Conservation (phyloP, 2,888 invertebrate species). For the Coelogynopora nodosa region DNA sequence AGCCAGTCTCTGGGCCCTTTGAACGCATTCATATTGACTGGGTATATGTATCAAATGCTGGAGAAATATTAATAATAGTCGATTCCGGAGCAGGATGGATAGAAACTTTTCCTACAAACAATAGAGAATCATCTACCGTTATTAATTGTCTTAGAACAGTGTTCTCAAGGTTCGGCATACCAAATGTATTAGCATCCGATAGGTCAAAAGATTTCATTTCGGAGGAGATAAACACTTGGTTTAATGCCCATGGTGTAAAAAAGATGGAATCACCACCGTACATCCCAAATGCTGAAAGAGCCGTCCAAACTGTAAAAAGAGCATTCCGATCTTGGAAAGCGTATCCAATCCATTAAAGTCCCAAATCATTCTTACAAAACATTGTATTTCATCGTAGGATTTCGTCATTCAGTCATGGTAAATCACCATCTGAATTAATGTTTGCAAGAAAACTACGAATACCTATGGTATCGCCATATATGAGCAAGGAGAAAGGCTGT, state of each 20-base stretch:
- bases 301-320: constrained; percentile 17
- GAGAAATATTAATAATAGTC: constrained; percentile 34
- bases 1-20: constrained; percentile 2
- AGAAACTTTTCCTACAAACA: constrained; percentile 12
- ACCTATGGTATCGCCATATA: constrained; percentile 13
- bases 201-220: constrained; percentile 1
- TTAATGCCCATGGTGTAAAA: neutral
- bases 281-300: constrained; percentile 17
- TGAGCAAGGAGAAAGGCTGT: constrained; percentile 6
- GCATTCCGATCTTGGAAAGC: constrained; percentile 33
- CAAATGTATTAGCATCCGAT: constrained; percentile 32
- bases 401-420: constrained; percentile 18
- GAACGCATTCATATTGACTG: constrained; percentile 8
- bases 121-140: constrained; percentile 18
- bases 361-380: constrained; percentile 29
- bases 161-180: constrained; percentile 38
- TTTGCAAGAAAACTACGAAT: constrained; percentile 16
- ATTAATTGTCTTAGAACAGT: constrained; percentile 15
- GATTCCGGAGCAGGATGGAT: constrained; percentile 38
- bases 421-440: constrained; percentile 29
- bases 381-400: constrained; percentile 38
- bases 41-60: constrained; percentile 2
- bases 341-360: neutral
- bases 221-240: neutral
- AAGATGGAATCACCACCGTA: constrained; percentile 35